A percentile compares a stretch with the other conserved stretches of the same genome.
Evolutionary conservation across 2,888 invertebrate genomes (phyloP).

Genomic region (Clusia tigrina): DNA sequence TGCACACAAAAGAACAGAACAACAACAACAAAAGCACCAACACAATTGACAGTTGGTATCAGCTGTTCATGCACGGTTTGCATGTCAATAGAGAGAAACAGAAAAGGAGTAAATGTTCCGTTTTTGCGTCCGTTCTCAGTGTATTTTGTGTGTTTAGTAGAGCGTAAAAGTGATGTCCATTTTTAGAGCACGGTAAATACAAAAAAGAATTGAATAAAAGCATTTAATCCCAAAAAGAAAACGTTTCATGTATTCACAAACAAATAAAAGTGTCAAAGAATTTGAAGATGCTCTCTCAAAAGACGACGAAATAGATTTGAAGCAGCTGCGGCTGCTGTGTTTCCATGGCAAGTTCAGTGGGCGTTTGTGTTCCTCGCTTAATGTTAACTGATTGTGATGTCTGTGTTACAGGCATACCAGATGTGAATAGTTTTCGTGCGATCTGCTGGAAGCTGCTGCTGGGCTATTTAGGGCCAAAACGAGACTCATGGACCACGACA

Average conservation of each 20-base stretch:
- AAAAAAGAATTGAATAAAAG: constrained; percentile 9
- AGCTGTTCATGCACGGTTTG: no score
- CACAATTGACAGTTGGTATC: no score
- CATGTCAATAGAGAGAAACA: no score
- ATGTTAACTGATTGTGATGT: not conserved
- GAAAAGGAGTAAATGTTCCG: no score
- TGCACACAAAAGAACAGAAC: no score
- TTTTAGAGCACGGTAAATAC: constrained; percentile 62
- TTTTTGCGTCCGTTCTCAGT: not conserved
- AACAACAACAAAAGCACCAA: no score
- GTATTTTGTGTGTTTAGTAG: constrained; percentile 7
- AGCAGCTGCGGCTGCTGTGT: constrained; percentile 73
- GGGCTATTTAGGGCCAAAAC: constrained; percentile 81
- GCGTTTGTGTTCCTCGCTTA: not conserved
- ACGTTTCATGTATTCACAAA: not conserved
- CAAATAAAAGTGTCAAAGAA: constrained; percentile 80
- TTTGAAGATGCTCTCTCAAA: constrained; percentile 77
- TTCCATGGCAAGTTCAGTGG: constrained; percentile 77
- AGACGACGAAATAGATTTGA: constrained; percentile 78
- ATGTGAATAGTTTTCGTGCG: constrained; percentile 82
- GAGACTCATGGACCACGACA: constrained; percentile 73
- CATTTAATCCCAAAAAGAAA: constrained; percentile 10
- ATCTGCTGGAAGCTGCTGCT: constrained; percentile 89
- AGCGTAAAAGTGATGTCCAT: constrained; percentile 53
- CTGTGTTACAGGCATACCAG: constrained; percentile 77